These are phyloP conservation scores for Saxicola maurus DNA, from an alignment of 2,797 vertebrate genomes.

Conservation along the genomic window DNA sequence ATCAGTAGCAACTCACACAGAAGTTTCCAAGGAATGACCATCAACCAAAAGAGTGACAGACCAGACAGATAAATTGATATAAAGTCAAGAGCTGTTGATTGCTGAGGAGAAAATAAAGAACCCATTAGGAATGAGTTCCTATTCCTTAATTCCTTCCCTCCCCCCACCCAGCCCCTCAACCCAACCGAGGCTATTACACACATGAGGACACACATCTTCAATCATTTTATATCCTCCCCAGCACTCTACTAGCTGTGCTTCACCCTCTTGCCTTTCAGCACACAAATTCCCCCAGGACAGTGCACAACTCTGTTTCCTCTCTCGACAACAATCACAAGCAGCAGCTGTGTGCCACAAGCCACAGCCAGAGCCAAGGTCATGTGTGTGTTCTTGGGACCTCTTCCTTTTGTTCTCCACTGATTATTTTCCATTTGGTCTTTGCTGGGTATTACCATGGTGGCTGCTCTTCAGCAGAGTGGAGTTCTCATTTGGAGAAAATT, in stretches of 20 bases:
- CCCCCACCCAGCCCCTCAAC: constrained; percentile 25
- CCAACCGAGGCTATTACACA: constrained; percentile 55
- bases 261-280: constrained; percentile 55
- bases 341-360: background rate
- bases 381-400: background rate
- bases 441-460: background rate
- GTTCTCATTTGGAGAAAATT: background rate
- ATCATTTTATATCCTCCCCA: constrained; percentile 60
- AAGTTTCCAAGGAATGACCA: background rate
- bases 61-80: background rate
- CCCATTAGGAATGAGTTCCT: constrained; percentile 36
- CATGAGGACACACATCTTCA: constrained; percentile 66
- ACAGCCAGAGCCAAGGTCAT: background rate
- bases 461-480: background rate
- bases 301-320: background rate
- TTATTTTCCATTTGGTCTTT: background rate
- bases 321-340: background rate
- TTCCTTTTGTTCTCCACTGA: background rate
- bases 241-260: constrained; percentile 32
- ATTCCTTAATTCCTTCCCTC: constrained; percentile 58
- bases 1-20: background rate
- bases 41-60: background rate
- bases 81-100: constrained; percentile 2
- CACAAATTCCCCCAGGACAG: constrained; percentile 31
- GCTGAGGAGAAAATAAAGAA: constrained; percentile 41